A percentile compares a stretch with the other conserved stretches of the same genome.
Evolutionary conservation across 2,797 vertebrate species (phyloP).

Genomic region (Gadopsis marmoratus): DNA sequence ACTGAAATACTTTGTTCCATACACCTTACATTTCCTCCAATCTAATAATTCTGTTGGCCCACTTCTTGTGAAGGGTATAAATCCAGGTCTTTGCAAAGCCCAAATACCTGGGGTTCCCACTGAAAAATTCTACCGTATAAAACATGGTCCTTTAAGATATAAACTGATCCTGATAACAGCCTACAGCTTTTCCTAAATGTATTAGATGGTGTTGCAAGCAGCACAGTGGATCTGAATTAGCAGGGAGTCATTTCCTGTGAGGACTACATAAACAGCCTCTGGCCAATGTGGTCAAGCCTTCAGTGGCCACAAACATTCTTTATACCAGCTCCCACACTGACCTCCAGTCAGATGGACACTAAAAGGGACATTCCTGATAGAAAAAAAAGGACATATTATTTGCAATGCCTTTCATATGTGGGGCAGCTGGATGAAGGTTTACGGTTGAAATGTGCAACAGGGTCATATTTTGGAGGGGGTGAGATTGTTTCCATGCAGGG

Average conservation of each 20-base stretch:
- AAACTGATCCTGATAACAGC: conserved; percentile 45
- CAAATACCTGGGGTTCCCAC: conserved; percentile 6
- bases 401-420: conserved; percentile 18
- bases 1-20: neutral
- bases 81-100: neutral
- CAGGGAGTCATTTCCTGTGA: conserved; percentile 78
- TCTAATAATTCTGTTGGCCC: neutral
- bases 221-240: conserved; percentile 55
- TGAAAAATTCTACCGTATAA: conserved; percentile 22
- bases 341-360: conserved; percentile 50
- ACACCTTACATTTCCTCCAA: neutral
- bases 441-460: neutral
- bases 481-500: neutral
- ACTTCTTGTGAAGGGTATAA: neutral
- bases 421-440: conserved; percentile 18
- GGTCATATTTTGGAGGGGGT: neutral
- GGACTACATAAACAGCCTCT: conserved; percentile 65
- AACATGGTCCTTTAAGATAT: conserved; percentile 34
- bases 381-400: conserved; percentile 48
- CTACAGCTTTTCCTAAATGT: conserved; percentile 54
- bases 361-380: conserved; percentile 45
- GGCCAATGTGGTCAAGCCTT: conserved; percentile 59
- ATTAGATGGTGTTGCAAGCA: conserved; percentile 46
- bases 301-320: conserved; percentile 67
- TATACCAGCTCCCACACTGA: conserved; percentile 71